Evolutionary conservation across 2,888 invertebrate genomes (phyloP).

Genomic region (Rhabditoides inermis): DNA sequence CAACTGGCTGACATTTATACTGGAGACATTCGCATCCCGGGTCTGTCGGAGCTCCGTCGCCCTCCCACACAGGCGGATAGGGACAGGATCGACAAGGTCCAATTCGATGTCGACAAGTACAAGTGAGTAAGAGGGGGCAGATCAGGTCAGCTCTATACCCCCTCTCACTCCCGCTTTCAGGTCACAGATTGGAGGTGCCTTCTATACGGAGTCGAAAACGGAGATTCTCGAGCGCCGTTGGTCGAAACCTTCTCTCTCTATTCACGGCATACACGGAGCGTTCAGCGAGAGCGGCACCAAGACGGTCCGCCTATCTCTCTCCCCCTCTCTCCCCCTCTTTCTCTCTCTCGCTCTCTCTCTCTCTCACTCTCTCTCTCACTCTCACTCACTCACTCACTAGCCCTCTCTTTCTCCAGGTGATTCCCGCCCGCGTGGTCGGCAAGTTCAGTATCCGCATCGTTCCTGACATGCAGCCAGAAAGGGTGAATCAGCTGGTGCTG

Average conservation of each 20-base stretch:
- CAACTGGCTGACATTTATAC: constrained; percentile 74
- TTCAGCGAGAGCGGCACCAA: constrained; percentile 86
- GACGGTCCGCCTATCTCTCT: constrained; percentile 60
- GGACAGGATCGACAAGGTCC: constrained; percentile 70
- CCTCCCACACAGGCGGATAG: constrained; percentile 56
- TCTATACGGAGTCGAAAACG: constrained; percentile 66
- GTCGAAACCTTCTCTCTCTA: constrained; percentile 82
- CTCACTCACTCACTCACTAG: too few relatives aligned
- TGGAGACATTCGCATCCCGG: constrained; percentile 62
- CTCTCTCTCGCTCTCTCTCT: too few relatives aligned
- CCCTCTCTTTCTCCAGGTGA: too few relatives aligned
- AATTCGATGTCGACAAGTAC: constrained; percentile 65
- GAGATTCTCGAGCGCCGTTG: constrained; percentile 85
- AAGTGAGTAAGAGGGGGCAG: too few relatives aligned
- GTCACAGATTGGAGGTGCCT: too few relatives aligned
- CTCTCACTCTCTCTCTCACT: too few relatives aligned
- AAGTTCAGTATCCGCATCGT: constrained; percentile 95
- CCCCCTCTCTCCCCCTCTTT: too few relatives aligned
- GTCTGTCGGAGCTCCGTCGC: constrained; percentile 74
- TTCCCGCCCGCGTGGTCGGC: constrained; percentile 71
- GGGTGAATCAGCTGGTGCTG: constrained; percentile 67
- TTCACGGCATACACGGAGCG: constrained; percentile 91
- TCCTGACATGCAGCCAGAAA: constrained; percentile 79
- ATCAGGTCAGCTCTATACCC: too few relatives aligned
- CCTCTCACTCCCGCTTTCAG: too few relatives aligned